phyloP scores from a whole-genome alignment of 2,888 invertebrate species.

The Leptogaster cylindrica region DNA sequence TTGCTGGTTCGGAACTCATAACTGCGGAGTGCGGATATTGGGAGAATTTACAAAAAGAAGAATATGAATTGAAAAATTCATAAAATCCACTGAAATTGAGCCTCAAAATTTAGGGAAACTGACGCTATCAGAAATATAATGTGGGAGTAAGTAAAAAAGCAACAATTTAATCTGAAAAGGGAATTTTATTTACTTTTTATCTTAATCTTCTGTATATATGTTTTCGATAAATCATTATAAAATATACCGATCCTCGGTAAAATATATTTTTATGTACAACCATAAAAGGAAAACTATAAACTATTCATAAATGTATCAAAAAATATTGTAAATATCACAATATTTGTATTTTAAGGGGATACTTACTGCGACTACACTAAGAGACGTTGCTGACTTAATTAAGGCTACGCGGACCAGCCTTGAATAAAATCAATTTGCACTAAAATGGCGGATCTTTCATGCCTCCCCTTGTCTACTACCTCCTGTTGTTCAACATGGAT shows the following conservation, averaged over 20 bases:
- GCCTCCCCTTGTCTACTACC: slow-evolving; percentile 50
- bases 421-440: slow-evolving; percentile 40
- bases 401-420: not conserved
- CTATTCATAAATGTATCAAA: slow-evolving; percentile 40
- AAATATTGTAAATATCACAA: slow-evolving; percentile 49
- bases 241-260: slow-evolving; percentile 54
- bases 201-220: not conserved
- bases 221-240: slow-evolving; percentile 50
- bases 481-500: slow-evolving; percentile 66
- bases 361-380: slow-evolving; percentile 7
- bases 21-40: too few relatives aligned
- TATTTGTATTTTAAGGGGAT: slow-evolving; percentile 40
- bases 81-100: too few relatives aligned
- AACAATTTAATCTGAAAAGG: slow-evolving; percentile 11
- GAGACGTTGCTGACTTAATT: not conserved
- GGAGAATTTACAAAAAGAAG: too few relatives aligned
- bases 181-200: slow-evolving; percentile 16
- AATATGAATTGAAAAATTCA: too few relatives aligned
- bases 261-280: slow-evolving; percentile 56
- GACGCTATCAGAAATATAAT: not conserved
- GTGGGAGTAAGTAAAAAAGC: not conserved
- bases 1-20: too few relatives aligned
- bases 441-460: not conserved
- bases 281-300: slow-evolving; percentile 53
- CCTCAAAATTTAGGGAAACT: not conserved